Base-by-base conservation (phyloP, 2,113 vertebrate genomes). In the Recurvirostra avosetta region DNA sequence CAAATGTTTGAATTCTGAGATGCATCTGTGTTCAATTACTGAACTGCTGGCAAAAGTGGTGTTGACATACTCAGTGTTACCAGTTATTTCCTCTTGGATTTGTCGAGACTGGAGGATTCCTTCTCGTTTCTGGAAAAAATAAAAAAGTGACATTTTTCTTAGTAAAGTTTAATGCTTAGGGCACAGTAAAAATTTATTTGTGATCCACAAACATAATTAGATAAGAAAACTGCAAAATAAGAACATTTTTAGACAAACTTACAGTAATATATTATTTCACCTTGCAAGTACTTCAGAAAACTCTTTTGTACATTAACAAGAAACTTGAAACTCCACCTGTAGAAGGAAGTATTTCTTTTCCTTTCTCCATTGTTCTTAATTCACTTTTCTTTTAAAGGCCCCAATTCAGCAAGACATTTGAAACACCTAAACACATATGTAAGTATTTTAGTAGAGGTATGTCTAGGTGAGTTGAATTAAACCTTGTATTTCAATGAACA, bases 41-140 rank as follows among this genome's bases (percentile, higher is more conserved):
- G 96, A 95, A 86, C 88, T 84, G 93, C 82, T 98, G 94, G 94
- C 88, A 96, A 92, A 90, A 84, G 90, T 74, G 95, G 91, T 94
- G 96, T 97, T 98, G 96, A 99, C 99, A 98, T 98, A 99, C 99
- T 99, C 99, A 50, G 99, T 99, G 98, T 99, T 99, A 95, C 99
- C 99, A 85, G 99, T 99, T 98, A 99, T 99, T 98, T 99, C 99
- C 98, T 99, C 99, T 95, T 99, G 99, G 96, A 99, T 98, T 96
- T 99, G 99, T 95, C 99, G 98, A 80, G 99, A 99, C 97, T 99
- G 99, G 71, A 99, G 99, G 97, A 99, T 99, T 96, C 99, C 99
- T 97, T 99, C 99, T 97, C 99, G 97, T 98, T 99, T 99, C 99
- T 99, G 98, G 83, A 97, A 95, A 73, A 97, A 95, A 80, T 93